phyloP scores from a whole-genome alignment of 2,113 vertebrate species.

The Chaenogobius annularis region DNA sequence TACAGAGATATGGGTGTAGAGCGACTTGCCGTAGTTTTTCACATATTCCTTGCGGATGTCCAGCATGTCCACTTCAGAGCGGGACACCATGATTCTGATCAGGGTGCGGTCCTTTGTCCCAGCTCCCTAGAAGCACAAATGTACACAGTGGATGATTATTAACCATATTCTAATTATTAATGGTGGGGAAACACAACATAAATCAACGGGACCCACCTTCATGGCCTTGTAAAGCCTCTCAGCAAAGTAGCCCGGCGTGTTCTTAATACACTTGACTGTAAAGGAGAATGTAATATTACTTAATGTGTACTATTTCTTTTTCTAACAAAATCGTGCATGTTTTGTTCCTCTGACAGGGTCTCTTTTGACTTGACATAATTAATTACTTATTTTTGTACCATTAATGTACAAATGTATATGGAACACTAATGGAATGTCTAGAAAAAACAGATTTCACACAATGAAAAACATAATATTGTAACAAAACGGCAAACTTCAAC shows the following conservation, averaged over 20 bases:
- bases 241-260: constrained; percentile 90
- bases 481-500: constrained; percentile 20
- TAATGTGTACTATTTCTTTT: too few relatives aligned
- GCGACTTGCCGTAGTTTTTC: constrained; percentile 86
- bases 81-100: constrained; percentile 94
- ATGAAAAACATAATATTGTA: neutral
- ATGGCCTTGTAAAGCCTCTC: constrained; percentile 94
- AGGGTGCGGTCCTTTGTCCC: constrained; percentile 94
- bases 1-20: constrained; percentile 91
- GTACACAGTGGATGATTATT: neutral
- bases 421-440: neutral
- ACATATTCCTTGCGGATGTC: constrained; percentile 91
- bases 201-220: constrained; percentile 79
- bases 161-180: neutral
- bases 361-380: neutral
- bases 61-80: constrained; percentile 92
- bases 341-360: neutral
- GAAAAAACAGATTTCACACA: neutral
- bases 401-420: neutral
- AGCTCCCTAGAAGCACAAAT: constrained; percentile 75
- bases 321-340: neutral
- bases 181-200: neutral
- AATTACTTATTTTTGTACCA: neutral
- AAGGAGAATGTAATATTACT: constrained; percentile 28
- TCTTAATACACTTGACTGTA: constrained; percentile 96